phyloP scores from a whole-genome alignment of 2,888 invertebrate species.

The Tenthredo livida region DNA sequence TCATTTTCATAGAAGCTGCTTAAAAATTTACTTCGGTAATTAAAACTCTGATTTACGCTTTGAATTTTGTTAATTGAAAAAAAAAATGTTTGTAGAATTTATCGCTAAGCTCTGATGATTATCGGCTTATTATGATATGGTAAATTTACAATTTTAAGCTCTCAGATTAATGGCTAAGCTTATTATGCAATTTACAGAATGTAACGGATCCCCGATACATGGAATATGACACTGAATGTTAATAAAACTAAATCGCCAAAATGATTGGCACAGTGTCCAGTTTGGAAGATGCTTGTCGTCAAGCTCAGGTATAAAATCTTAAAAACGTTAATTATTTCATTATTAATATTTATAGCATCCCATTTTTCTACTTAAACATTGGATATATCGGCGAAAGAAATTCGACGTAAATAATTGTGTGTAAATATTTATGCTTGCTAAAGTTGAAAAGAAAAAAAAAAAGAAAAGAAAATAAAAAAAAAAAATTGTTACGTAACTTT shows the following conservation, averaged over 20 bases:
- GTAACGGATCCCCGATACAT: slow-evolving; percentile 46
- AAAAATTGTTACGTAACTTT: slow-evolving; percentile 10
- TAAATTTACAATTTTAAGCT: background rate
- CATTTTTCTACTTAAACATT: background rate
- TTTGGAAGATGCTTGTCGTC: slow-evolving; percentile 75
- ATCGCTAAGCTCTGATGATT: slow-evolving; percentile 3
- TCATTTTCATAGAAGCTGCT: background rate
- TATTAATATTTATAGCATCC: background rate
- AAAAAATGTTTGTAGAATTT: background rate
- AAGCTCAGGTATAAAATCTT: slow-evolving; percentile 71
- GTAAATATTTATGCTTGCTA: background rate
- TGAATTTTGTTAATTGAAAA: background rate
- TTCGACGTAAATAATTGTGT: background rate
- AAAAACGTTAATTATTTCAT: background rate
- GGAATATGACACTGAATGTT: slow-evolving; percentile 72
- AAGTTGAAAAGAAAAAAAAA: too few relatives aligned
- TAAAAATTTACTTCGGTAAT: background rate
- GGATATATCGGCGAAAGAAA: background rate
- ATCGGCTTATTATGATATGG: background rate
- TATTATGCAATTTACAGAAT: slow-evolving; percentile 40
- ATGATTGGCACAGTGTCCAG: slow-evolving; percentile 75
- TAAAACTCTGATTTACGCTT: background rate
- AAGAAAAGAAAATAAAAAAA: too few relatives aligned
- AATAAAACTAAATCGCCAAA: slow-evolving; percentile 68
- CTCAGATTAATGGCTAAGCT: slow-evolving; percentile 3